Evolutionary conservation across 2,113 vertebrate genomes (phyloP), one percentile per base, ranked within the genome.

Genomic region (Oryzias curvinotus): DNA sequence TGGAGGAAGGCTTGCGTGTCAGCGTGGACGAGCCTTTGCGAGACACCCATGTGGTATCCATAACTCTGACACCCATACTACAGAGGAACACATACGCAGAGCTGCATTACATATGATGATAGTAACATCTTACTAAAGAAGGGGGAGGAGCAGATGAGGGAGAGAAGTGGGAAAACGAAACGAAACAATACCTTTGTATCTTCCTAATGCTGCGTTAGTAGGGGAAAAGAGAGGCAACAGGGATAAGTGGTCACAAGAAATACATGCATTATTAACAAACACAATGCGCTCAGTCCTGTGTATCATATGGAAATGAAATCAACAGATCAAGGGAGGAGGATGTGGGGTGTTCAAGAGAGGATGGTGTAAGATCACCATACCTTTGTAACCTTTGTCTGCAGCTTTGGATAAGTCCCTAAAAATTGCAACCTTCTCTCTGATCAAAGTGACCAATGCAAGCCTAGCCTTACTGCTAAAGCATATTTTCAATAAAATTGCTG

Each of bases 31-130:
- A 94, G 82, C 97, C 95, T 81, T 96, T 95, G 57, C 95, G 94
- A 57, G 96, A 94, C 88, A 99, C 96, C 97, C 97, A 99, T 56
- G 95, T 95, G 6, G 97, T 99, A 89, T 99, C 97, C 97, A 99
- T 99, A 76, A 99, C 97, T 84, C 96, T 92, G 82, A 99, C 97
- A 14, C 96, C 97, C 96, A 99, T 96, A 88, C 97, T 99, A 89
- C 18, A 56, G 52, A 68, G 5, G 45, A 60, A 78, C 52, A 68
- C 28, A 72, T 5, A 53, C 3, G 46, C 4, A 21, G 30, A 63
- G 56, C 36, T 36, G 36, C 36, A 36, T 75, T 52, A 75, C 19
- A 5, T 50, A 65, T 19, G 21, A 57, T 13, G 47, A 7, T 6
- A 18, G 18, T 41, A 52, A 18, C 26, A 48, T 5, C 5, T 12